These are phyloP conservation scores for Lycocerus yunnanus DNA, from an alignment of 2,888 invertebrate genomes.

Conservation along the genomic window DNA sequence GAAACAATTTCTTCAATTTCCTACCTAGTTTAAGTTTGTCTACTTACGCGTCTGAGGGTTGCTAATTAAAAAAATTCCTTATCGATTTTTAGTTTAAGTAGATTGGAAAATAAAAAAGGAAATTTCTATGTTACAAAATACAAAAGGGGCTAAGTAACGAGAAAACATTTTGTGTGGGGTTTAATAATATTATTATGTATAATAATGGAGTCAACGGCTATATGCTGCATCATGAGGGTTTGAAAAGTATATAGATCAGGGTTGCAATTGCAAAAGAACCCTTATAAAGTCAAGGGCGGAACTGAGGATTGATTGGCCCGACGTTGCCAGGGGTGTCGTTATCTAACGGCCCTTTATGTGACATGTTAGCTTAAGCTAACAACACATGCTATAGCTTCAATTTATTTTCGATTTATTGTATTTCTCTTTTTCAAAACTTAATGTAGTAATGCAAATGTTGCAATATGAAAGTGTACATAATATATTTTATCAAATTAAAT, in stretches of 20 bases:
- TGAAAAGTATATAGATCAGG: conserved; percentile 26
- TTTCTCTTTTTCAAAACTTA: not conserved
- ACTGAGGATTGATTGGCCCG: conserved; percentile 49
- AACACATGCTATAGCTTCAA: conserved; percentile 43
- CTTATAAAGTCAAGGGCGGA: conserved; percentile 51
- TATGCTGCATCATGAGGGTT: conserved; percentile 5
- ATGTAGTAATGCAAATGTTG: not conserved
- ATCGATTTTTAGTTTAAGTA: not conserved
- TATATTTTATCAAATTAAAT: not conserved
- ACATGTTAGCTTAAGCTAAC: conserved; percentile 41
- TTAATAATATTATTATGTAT: conserved; percentile 20
- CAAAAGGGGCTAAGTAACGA: not conserved
- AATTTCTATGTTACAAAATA: too few relatives aligned
- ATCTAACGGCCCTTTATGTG: conserved; percentile 45
- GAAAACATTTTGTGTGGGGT: conserved; percentile 14
- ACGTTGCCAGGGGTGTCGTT: conserved; percentile 48
- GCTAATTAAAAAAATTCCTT: not conserved
- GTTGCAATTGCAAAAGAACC: conserved; percentile 36
- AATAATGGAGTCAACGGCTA: conserved; percentile 30
- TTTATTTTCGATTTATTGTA: conserved; percentile 17
- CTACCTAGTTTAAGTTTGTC: too few relatives aligned
- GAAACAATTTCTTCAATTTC: not conserved
- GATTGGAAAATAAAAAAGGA: not conserved
- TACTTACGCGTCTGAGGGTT: too few relatives aligned
- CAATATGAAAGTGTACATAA: not conserved